Evolutionary conservation across 2,797 vertebrate genomes (phyloP).

Genomic region (Esox lucius): DNA sequence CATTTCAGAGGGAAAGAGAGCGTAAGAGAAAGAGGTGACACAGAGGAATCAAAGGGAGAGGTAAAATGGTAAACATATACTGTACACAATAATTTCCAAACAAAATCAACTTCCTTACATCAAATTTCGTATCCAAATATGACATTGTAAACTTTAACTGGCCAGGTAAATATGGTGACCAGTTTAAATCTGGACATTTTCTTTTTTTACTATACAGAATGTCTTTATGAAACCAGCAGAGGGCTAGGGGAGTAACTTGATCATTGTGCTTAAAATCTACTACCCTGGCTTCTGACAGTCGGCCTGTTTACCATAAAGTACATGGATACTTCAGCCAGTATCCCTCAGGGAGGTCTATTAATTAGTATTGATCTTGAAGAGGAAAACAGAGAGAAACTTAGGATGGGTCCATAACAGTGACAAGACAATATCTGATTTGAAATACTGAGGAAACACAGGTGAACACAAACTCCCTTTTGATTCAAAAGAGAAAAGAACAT

Average conservation of each 20-base stretch:
- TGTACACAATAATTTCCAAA: neutral
- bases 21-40: slow-evolving; percentile 4
- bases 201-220: neutral
- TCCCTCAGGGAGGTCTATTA: slow-evolving; percentile 63
- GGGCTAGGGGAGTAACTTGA: neutral
- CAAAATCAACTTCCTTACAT: neutral
- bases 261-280: neutral
- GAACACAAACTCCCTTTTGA: slow-evolving; percentile 10
- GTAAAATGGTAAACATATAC: slow-evolving; percentile 1
- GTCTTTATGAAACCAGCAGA: neutral
- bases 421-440: slow-evolving; percentile 44
- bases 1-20: slow-evolving; percentile 50
- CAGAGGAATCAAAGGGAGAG: slow-evolving; percentile 8
- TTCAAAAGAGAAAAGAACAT: slow-evolving; percentile 26
- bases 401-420: slow-evolving; percentile 56
- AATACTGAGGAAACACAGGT: slow-evolving; percentile 46
- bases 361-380: slow-evolving; percentile 70
- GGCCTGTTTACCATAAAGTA: slow-evolving; percentile 47
- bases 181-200: neutral
- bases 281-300: neutral
- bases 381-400: slow-evolving; percentile 47
- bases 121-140: neutral
- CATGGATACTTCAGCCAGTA: slow-evolving; percentile 29
- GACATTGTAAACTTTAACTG: neutral
- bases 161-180: neutral